Percentiles rank a stretch among this genome's conserved stretches.
These are phyloP conservation scores for Idaea dimidiata DNA, from an alignment of 2,888 invertebrate genomes.

Conservation along the genomic window DNA sequence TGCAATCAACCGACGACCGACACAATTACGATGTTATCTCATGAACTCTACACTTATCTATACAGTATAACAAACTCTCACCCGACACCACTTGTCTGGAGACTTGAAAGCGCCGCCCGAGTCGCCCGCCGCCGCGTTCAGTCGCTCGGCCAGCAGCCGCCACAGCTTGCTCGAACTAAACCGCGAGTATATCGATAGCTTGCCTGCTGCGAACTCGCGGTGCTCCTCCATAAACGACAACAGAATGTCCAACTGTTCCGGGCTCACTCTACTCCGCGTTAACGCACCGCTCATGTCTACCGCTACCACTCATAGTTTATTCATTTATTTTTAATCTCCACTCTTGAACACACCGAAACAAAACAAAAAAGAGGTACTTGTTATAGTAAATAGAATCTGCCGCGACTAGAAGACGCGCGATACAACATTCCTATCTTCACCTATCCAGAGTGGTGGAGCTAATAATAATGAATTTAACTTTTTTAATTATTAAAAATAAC, in stretches of 20 bases:
- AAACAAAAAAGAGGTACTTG: too few relatives aligned
- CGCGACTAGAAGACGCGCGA: too few relatives aligned
- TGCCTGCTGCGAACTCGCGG: constrained; percentile 70
- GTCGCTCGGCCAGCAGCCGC: constrained; percentile 66
- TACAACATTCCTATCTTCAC: too few relatives aligned
- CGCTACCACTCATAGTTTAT: constrained; percentile 25
- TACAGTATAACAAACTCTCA: constrained; percentile 29
- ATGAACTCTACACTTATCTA: not conserved
- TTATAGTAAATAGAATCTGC: too few relatives aligned
- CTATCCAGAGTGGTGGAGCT: too few relatives aligned
- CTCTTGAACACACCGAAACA: too few relatives aligned
- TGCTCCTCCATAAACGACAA: constrained; percentile 76
- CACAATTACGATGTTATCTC: too few relatives aligned
- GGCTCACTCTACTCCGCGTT: constrained; percentile 68
- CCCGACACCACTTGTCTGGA: constrained; percentile 75
- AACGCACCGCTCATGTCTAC: constrained; percentile 66
- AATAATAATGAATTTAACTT: too few relatives aligned
- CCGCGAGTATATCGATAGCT: constrained; percentile 69
- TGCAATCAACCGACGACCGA: constrained; percentile 28
- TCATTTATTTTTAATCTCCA: too few relatives aligned
- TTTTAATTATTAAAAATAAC: too few relatives aligned
- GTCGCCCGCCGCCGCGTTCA: constrained; percentile 69
- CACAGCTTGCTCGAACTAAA: constrained; percentile 73
- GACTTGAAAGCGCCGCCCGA: constrained; percentile 67
- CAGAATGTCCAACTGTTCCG: constrained; percentile 66